A percentile compares a stretch with the other conserved stretches of the same genome.
These are phyloP conservation scores for Athalia cordata DNA, from an alignment of 2,888 invertebrate genomes.

Conservation along the genomic window DNA sequence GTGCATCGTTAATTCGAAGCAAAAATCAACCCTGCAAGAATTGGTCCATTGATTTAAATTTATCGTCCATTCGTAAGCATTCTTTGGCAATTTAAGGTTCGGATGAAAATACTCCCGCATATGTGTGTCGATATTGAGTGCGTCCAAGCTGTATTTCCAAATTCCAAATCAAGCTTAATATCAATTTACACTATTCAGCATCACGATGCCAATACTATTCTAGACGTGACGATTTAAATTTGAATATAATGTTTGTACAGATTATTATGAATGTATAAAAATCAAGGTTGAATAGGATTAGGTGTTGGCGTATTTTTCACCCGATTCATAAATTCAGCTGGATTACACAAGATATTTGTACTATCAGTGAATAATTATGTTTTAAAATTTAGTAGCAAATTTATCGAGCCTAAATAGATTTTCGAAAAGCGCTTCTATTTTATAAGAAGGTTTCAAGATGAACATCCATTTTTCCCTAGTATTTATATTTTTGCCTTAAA, in stretches of 20 bases:
- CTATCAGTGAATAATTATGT: constrained; percentile 7
- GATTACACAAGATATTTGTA: constrained; percentile 9
- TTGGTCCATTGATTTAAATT: constrained; percentile 42
- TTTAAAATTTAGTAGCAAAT: constrained; percentile 35
- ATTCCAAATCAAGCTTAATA: constrained; percentile 17
- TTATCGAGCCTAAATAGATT: constrained; percentile 36
- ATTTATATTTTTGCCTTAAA: neutral
- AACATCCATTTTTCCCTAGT: constrained; percentile 17
- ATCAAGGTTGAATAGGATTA: constrained; percentile 29
- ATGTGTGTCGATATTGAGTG: neutral
- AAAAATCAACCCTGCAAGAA: constrained; percentile 28
- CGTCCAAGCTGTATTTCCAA: constrained; percentile 14
- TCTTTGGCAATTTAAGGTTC: neutral
- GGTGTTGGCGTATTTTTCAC: constrained; percentile 5
- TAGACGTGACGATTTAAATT: constrained; percentile 3
- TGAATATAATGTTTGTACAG: constrained; percentile 20
- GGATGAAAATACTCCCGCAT: neutral
- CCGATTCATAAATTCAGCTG: constrained; percentile 5
- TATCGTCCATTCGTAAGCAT: constrained; percentile 30
- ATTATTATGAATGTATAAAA: constrained; percentile 43
- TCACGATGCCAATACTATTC: neutral
- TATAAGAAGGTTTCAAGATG: constrained; percentile 3
- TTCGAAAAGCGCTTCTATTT: constrained; percentile 33
- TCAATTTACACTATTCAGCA: neutral
- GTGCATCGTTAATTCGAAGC: constrained; percentile 9